These are phyloP conservation scores for Elephas maximus DNA, from an alignment of 2,113 vertebrate species.

Conservation along the genomic window DNA sequence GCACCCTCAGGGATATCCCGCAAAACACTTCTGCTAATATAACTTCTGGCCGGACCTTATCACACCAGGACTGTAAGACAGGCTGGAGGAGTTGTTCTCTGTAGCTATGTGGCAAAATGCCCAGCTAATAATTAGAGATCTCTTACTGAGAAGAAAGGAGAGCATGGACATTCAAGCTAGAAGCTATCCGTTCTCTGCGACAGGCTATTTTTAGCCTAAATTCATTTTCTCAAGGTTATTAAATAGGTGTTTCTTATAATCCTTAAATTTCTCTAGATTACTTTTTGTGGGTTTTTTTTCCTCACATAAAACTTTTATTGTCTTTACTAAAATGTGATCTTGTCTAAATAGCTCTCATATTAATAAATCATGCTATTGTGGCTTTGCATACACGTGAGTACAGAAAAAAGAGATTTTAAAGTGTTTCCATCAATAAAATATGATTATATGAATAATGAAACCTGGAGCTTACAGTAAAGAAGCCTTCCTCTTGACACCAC, in stretches of 20 bases:
- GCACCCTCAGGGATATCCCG: background rate
- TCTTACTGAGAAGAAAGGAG: background rate
- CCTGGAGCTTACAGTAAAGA: background rate
- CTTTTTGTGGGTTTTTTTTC: background rate
- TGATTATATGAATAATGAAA: background rate
- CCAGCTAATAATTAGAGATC: background rate
- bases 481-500: background rate
- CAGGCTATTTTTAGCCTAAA: background rate
- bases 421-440: background rate
- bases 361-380: background rate
- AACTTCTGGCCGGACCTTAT: background rate
- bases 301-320: background rate
- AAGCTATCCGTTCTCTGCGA: background rate
- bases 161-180: background rate
- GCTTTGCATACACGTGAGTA: background rate
- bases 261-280: background rate
- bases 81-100: background rate
- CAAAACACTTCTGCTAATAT: background rate
- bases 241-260: background rate
- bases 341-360: background rate
- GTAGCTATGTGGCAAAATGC: background rate
- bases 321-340: background rate
- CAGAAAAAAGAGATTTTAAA: background rate
- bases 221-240: constrained; percentile 14
- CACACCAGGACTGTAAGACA: background rate